These are phyloP conservation scores for Mylabris phalerata DNA, from an alignment of 1,140 invertebrate genomes.

Conservation along the genomic window DNA sequence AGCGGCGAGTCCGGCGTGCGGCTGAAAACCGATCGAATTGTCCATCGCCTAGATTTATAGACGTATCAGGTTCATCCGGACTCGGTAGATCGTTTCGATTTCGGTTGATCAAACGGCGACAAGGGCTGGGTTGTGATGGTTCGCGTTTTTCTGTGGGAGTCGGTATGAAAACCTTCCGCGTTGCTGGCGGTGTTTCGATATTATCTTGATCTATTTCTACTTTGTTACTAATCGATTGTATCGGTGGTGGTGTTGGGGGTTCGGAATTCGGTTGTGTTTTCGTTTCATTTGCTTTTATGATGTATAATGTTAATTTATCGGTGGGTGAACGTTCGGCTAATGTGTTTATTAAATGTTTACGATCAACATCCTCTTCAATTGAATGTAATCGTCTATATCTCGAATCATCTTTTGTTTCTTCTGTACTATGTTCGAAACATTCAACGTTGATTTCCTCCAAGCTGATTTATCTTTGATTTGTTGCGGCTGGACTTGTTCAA, in stretches of 20 bases:
- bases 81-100: constrained; percentile 15
- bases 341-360: constrained; percentile 46
- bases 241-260: not conserved
- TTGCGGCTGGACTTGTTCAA: constrained; percentile 71
- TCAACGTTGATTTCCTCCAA: constrained; percentile 67
- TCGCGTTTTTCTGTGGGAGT: constrained; percentile 51
- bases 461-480: constrained; percentile 64
- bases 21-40: constrained; percentile 81
- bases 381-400: constrained; percentile 37
- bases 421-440: constrained; percentile 55
- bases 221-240: constrained; percentile 51
- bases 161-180: constrained; percentile 60
- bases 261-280: not conserved
- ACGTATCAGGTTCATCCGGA: constrained; percentile 41
- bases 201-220: constrained; percentile 86
- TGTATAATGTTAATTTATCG: constrained; percentile 58
- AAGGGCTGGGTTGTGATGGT: constrained; percentile 42
- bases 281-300: constrained; percentile 47
- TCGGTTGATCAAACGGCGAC: constrained; percentile 44
- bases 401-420: constrained; percentile 44
- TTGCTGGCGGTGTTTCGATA: constrained; percentile 80
- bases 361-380: constrained; percentile 51
- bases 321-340: constrained; percentile 43
- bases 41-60: constrained; percentile 56
- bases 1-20: constrained; percentile 70